A percentile compares a stretch with the other conserved stretches of the same genome.
Evolutionary conservation across 2,888 invertebrate genomes (phyloP).

Genomic region (Lottia gigantea): DNA sequence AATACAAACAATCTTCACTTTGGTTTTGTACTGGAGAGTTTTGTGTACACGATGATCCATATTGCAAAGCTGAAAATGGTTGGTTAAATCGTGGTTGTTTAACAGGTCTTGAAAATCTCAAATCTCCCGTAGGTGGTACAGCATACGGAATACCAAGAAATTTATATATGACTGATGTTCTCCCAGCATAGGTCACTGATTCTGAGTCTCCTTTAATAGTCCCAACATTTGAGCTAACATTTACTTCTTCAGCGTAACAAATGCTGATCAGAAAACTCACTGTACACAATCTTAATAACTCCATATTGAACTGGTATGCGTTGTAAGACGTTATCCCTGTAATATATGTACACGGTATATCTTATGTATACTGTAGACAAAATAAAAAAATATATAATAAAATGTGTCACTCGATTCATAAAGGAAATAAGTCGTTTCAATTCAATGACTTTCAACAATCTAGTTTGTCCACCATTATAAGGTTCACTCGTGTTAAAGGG

Average conservation of each 20-base stretch:
- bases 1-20: not conserved
- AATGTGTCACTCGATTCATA: too few relatives aligned
- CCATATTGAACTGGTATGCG: too few relatives aligned
- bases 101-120: slow-evolving; percentile 16
- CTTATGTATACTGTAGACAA: too few relatives aligned
- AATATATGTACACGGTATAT: too few relatives aligned
- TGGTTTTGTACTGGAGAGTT: not conserved
- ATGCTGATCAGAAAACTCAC: too few relatives aligned
- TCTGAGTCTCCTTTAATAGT: not conserved
- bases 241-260: too few relatives aligned
- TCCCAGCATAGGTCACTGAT: not conserved
- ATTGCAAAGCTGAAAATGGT: not conserved
- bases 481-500: not conserved
- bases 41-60: not conserved
- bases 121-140: slow-evolving; percentile 8
- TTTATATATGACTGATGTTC: not conserved
- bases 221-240: not conserved
- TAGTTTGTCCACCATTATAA: too few relatives aligned
- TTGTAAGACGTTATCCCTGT: too few relatives aligned
- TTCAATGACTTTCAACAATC: too few relatives aligned
- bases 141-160: slow-evolving; percentile 22
- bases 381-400: too few relatives aligned
- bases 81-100: not conserved
- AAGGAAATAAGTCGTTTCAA: too few relatives aligned
- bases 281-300: too few relatives aligned